Percentiles rank a stretch among this genome's conserved stretches.
Conservation (phyloP, 1,140 invertebrate species). For the Drosophila sp. region DNA sequence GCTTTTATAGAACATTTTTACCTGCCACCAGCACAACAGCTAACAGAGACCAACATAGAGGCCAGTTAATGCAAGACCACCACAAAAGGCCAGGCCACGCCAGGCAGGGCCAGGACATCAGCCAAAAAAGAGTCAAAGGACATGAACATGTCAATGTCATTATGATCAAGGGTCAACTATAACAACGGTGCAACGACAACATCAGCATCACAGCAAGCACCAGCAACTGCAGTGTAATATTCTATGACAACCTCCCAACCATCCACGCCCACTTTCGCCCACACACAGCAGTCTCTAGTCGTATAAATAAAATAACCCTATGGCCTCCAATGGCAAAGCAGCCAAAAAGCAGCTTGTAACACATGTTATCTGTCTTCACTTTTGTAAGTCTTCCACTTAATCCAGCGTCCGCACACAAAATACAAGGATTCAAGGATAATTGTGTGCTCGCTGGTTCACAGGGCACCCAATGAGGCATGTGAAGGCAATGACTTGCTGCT, state of each 20-base stretch:
- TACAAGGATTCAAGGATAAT: constrained; percentile 34
- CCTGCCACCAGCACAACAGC: constrained; percentile 13
- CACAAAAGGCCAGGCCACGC: constrained; percentile 31
- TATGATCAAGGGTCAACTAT: constrained; percentile 53
- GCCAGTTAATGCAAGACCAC: constrained; percentile 45
- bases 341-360: constrained; percentile 39
- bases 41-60: constrained; percentile 42
- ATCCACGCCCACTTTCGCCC: neutral
- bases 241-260: constrained; percentile 13
- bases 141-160: constrained; percentile 54
- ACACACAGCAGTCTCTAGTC: constrained; percentile 32
- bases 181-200: constrained; percentile 29
- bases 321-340: constrained; percentile 16
- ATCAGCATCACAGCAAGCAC: neutral
- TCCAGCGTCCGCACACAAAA: constrained; percentile 37
- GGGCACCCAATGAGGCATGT: constrained; percentile 5
- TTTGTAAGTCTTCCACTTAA: constrained; percentile 61
- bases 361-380: constrained; percentile 58
- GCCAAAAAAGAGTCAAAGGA: constrained; percentile 15
- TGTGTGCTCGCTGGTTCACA: constrained; percentile 19
- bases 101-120: neutral
- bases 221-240: constrained; percentile 7
- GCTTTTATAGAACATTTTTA: constrained; percentile 30
- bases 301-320: constrained; percentile 67
- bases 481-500: constrained; percentile 3